Percentiles rank a stretch among this genome's conserved stretches.
phyloP scores from a whole-genome alignment of 2,797 vertebrate genomes.

The Lemur catta region DNA sequence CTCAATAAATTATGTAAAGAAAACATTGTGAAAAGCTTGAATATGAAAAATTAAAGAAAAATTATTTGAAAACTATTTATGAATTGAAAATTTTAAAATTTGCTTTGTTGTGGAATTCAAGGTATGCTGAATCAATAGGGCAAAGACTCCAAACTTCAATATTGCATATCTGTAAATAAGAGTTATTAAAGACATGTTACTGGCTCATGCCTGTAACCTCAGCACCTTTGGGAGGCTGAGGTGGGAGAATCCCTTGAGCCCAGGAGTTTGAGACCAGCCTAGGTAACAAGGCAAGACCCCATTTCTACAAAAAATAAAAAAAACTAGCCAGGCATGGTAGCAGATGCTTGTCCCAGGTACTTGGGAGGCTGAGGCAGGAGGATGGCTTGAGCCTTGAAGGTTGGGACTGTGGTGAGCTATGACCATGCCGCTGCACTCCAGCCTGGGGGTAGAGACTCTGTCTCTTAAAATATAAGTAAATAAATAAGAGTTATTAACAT shows the following conservation, averaged over 20 bases:
- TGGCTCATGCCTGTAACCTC: background rate
- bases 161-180: background rate
- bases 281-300: background rate
- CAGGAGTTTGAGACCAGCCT: background rate
- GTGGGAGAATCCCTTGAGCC: background rate
- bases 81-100: background rate
- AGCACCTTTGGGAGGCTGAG: background rate
- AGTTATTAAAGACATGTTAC: background rate
- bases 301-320: background rate
- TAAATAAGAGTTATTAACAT: background rate
- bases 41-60: background rate
- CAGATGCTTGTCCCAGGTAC: background rate
- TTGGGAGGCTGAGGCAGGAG: background rate
- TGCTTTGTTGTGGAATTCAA: background rate
- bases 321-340: background rate
- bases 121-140: background rate
- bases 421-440: background rate
- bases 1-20: background rate
- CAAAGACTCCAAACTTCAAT: background rate
- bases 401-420: too few species aligned
- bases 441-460: background rate
- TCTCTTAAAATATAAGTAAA: background rate
- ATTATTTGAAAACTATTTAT: conserved; percentile 25
- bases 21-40: background rate
- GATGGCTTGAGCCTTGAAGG: background rate